Conservation (phyloP, 1,140 invertebrate genomes). For the Colletes latitarsis region DNA sequence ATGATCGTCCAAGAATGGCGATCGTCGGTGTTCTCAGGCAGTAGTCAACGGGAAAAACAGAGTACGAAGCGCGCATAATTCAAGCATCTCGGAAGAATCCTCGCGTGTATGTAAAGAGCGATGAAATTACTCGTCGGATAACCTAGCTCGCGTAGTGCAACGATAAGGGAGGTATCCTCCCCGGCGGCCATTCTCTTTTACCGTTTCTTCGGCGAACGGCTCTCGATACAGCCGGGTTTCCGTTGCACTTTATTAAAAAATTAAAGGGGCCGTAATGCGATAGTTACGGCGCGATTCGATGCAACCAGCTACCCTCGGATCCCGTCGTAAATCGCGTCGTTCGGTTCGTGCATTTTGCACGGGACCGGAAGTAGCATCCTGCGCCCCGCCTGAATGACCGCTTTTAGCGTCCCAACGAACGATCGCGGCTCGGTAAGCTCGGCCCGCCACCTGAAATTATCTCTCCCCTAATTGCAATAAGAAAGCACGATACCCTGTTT, state of each 20-base stretch:
- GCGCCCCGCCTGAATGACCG: constrained; percentile 10
- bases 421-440: neutral
- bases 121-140: constrained; percentile 24
- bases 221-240: constrained; percentile 10
- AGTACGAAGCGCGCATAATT: neutral
- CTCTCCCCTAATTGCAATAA: constrained; percentile 21
- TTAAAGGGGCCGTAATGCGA: constrained; percentile 28
- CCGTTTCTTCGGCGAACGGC: neutral
- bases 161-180: constrained; percentile 33
- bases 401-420: constrained; percentile 27
- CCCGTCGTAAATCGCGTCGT: constrained; percentile 10
- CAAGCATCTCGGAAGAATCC: constrained; percentile 3
- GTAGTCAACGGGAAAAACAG: neutral
- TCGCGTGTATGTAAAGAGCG: constrained; percentile 13
- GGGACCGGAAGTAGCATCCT: constrained; percentile 7
- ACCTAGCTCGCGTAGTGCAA: constrained; percentile 26
- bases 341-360: neutral
- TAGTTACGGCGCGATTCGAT: constrained; percentile 40
- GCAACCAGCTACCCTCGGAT: constrained; percentile 10
- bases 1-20: too few relatives aligned
- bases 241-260: constrained; percentile 38
- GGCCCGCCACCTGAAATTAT: constrained; percentile 6
- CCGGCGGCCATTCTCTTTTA: constrained; percentile 30
- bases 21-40: too few relatives aligned
- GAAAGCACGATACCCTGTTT: neutral